phyloP scores from a whole-genome alignment of 2,113 vertebrate species.

The Crypturellus undulatus region DNA sequence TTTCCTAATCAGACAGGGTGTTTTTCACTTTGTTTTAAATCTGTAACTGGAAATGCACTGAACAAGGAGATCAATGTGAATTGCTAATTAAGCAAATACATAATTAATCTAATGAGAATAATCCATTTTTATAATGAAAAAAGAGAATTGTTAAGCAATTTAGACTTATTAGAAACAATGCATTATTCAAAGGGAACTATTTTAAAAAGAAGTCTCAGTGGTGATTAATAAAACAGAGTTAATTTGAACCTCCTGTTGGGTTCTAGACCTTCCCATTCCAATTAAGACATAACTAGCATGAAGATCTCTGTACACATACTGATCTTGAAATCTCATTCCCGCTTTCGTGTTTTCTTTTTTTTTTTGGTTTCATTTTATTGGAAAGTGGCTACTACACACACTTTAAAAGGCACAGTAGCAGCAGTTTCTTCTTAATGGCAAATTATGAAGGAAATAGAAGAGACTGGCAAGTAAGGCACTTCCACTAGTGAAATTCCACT shows the following conservation, averaged over 20 bases:
- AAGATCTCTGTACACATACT: neutral
- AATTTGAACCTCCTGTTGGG: conserved; percentile 27
- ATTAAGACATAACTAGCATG: neutral
- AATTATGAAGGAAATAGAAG: neutral
- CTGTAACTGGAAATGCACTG: neutral
- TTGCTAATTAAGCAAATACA: conserved; percentile 39
- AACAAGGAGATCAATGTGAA: conserved; percentile 32
- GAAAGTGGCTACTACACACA: neutral
- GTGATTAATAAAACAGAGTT: conserved; percentile 43
- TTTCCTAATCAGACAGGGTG: neutral
- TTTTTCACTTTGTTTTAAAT: neutral
- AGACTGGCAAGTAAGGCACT: neutral
- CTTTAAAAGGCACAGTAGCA: neutral
- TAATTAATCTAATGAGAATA: conserved; percentile 66
- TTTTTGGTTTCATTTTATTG: neutral
- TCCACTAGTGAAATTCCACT: neutral
- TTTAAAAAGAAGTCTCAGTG: conserved; percentile 20
- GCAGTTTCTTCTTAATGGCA: neutral
- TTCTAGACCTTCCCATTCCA: neutral
- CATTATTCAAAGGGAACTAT: conserved; percentile 59
- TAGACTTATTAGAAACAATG: conserved; percentile 50
- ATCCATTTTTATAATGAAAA: conserved; percentile 55
- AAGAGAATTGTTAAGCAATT: conserved; percentile 32
- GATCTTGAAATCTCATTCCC: neutral
- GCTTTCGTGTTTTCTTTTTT: neutral